phyloP scores from a whole-genome alignment of 2,888 invertebrate species.

The Criorhina ranunculi region DNA sequence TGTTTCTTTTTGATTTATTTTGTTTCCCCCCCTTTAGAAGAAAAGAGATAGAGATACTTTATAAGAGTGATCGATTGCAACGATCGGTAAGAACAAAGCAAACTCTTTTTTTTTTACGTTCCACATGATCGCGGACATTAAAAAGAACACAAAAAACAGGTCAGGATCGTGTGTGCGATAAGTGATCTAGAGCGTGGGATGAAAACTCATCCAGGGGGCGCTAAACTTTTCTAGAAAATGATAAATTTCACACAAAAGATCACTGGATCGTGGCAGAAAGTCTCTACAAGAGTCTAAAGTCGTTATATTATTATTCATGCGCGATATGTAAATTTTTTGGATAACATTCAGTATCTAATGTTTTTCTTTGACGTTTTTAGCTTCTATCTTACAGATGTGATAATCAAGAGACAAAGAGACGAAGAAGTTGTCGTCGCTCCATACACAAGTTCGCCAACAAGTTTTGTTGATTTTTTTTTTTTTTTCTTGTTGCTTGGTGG shows the following conservation, averaged over 20 bases:
- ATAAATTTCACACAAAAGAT: slow-evolving; percentile 40
- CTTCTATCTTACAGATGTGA: slow-evolving; percentile 54
- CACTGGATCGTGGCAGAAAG: slow-evolving; percentile 25
- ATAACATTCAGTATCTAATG: slow-evolving; percentile 46
- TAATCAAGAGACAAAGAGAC: slow-evolving; percentile 67
- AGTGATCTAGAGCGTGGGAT: slow-evolving; percentile 9
- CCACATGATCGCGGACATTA: slow-evolving; percentile 1
- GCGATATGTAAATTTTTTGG: slow-evolving; percentile 53
- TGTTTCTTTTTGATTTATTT: slow-evolving; percentile 21
- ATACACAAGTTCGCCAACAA: slow-evolving; percentile 45
- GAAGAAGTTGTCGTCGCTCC: slow-evolving; percentile 3
- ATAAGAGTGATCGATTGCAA: slow-evolving; percentile 35
- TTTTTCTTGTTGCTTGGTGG: slow-evolving; percentile 17
- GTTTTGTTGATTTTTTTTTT: slow-evolving; percentile 46
- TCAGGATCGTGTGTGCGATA: slow-evolving; percentile 26
- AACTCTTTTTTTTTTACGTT: slow-evolving; percentile 6
- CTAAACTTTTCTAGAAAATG: slow-evolving; percentile 20
- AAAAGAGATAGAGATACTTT: slow-evolving; percentile 7
- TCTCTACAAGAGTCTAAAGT: slow-evolving; percentile 8
- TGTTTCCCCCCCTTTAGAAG: not conserved
- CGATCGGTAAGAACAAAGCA: slow-evolving; percentile 22
- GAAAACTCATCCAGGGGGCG: slow-evolving; percentile 2
- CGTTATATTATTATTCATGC: slow-evolving; percentile 54
- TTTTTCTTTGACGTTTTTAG: slow-evolving; percentile 8
- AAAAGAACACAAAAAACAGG: slow-evolving; percentile 37